These are phyloP conservation scores for Tokudaia tokunoshimensis DNA, from an alignment of 2,797 vertebrate species.

Conservation along the genomic window DNA sequence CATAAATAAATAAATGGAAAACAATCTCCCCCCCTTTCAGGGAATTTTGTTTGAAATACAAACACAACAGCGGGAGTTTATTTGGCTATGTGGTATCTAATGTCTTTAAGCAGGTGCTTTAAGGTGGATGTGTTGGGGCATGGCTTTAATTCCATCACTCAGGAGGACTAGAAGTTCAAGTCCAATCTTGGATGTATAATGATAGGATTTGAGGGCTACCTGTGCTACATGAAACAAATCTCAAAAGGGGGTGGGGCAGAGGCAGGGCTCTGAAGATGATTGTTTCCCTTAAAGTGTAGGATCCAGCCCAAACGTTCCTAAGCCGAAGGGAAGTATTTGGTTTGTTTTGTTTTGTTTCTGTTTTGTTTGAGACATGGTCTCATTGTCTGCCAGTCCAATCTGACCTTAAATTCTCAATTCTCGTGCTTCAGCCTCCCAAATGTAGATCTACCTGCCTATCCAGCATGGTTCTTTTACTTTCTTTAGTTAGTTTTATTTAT, in stretches of 20 bases:
- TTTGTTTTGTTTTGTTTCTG: background rate
- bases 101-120: background rate
- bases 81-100: conserved; percentile 23
- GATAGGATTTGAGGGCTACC: background rate
- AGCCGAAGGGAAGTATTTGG: background rate
- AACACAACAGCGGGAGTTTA: conserved; percentile 5
- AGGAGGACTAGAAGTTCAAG: background rate
- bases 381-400: background rate
- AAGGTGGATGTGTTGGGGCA: background rate
- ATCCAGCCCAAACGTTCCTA: background rate
- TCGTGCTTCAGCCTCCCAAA: background rate
- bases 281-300: background rate
- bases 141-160: background rate
- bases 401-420: background rate
- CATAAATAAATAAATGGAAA: background rate
- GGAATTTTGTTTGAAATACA: conserved; percentile 51
- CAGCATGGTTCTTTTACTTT: background rate
- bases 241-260: background rate
- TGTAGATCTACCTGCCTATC: background rate
- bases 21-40: background rate
- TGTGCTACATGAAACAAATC: background rate
- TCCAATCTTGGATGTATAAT: background rate
- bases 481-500: background rate
- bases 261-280: background rate
- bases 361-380: background rate